Percentiles rank a stretch among this genome's conserved stretches.
Evolutionary conservation across 2,113 vertebrate species (phyloP).

Genomic region (Urocitellus parryii): DNA sequence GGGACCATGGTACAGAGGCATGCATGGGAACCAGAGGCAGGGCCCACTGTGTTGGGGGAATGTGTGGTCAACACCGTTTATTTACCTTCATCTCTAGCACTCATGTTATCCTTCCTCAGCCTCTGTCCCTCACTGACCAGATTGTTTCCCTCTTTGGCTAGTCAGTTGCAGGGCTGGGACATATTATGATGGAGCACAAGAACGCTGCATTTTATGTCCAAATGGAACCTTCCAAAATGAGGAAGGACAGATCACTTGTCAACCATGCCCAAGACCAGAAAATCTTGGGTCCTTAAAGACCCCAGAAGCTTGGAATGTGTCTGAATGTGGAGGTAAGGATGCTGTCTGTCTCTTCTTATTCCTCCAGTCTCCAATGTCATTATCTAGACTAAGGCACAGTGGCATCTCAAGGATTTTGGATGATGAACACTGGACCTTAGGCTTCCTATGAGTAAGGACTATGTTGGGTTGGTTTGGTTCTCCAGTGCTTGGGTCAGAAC

Average conservation of each 20-base stretch:
- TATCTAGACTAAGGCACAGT: neutral
- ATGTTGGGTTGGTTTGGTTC: neutral
- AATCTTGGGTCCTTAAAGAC: slow-evolving; percentile 85
- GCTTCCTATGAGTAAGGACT: neutral
- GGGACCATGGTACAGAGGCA: neutral
- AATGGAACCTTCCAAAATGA: slow-evolving; percentile 92
- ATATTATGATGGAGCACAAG: slow-evolving; percentile 88
- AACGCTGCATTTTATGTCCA: slow-evolving; percentile 90
- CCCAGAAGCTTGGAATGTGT: slow-evolving; percentile 88
- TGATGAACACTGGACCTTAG: neutral
- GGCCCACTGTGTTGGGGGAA: neutral
- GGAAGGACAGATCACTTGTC: slow-evolving; percentile 92
- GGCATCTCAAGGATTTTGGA: neutral
- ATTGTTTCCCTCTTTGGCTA: slow-evolving; percentile 78
- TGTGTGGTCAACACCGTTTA: neutral
- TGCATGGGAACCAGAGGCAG: neutral
- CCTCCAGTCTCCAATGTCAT: neutral
- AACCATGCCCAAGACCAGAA: slow-evolving; percentile 89
- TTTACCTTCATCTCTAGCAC: neutral
- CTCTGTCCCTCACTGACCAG: slow-evolving; percentile 49
- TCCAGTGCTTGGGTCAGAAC: neutral
- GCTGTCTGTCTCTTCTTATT: neutral
- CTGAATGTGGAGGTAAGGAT: slow-evolving; percentile 91
- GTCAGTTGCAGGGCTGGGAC: slow-evolving; percentile 91
- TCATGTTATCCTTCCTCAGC: neutral